Conservation (phyloP, 2,797 vertebrate species). For the Ptychobarbus kaznakovi region DNA sequence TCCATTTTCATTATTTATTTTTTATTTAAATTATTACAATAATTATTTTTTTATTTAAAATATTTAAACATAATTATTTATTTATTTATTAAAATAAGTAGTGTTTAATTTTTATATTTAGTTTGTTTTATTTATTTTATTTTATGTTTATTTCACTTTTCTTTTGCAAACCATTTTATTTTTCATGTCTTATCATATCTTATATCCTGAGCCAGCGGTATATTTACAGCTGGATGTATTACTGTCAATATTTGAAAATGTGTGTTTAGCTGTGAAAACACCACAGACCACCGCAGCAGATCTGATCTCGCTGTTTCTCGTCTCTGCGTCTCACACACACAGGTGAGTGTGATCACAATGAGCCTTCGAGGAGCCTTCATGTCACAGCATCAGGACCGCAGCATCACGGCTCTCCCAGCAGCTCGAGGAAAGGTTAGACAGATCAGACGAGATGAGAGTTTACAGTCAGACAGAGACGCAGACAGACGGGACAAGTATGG, state of each 20-base stretch:
- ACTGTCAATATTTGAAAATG: constrained; percentile 9
- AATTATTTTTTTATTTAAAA: not conserved
- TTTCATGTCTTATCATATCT: too few species aligned
- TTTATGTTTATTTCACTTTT: too few species aligned
- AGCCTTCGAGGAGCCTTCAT: constrained; percentile 1
- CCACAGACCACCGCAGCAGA: constrained; percentile 18
- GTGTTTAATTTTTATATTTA: not conserved
- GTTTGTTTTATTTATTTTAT: not conserved
- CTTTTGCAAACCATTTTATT: not conserved
- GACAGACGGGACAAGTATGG: not conserved
- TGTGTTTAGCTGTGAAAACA: constrained; percentile 22
- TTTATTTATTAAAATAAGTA: not conserved
- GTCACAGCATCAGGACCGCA: constrained; percentile 20
- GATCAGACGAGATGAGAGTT: not conserved
- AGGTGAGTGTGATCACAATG: constrained; percentile 33
- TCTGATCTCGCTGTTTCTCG: constrained; percentile 12
- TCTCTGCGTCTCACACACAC: constrained; percentile 14
- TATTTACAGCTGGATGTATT: not conserved
- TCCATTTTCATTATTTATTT: not conserved
- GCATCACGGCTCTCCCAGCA: not conserved
- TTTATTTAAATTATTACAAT: not conserved
- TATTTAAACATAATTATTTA: not conserved
- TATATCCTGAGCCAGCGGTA: not conserved
- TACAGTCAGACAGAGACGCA: not conserved
- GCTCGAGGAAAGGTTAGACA: not conserved